phyloP scores from a whole-genome alignment of 2,797 vertebrate genomes.

The Champsocephalus esox region DNA sequence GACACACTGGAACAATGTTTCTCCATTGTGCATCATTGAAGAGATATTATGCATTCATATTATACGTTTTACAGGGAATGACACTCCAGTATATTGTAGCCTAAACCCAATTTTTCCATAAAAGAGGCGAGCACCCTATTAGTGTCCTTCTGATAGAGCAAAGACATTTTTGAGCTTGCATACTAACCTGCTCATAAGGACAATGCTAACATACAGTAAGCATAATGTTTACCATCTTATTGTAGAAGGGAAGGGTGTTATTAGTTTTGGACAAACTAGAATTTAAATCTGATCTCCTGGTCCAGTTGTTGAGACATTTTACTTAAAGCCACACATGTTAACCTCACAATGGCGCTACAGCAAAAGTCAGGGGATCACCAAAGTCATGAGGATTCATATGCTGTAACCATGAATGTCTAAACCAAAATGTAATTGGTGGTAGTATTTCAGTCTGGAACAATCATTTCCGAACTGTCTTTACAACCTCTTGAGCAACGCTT shows the following conservation, averaged over 20 bases:
- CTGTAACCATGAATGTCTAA: not conserved
- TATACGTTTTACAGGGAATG: constrained; percentile 7
- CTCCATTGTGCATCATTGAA: not conserved
- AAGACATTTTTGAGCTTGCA: not conserved
- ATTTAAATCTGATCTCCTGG: not conserved
- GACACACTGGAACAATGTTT: constrained; percentile 4
- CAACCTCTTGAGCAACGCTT: not conserved
- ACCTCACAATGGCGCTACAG: no score
- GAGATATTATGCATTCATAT: constrained; percentile 10
- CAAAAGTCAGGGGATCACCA: not conserved
- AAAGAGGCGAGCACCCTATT: not conserved
- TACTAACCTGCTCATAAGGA: not conserved
- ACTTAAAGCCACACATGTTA: not conserved
- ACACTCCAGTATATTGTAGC: not conserved
- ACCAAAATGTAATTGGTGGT: not conserved
- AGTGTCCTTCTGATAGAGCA: not conserved
- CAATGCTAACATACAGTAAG: not conserved
- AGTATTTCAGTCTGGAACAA: not conserved
- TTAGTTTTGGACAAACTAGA: not conserved
- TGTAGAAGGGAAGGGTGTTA: not conserved
- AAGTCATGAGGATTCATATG: not conserved
- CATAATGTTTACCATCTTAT: not conserved
- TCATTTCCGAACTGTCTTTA: not conserved
- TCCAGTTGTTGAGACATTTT: constrained; percentile 1
- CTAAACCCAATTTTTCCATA: not conserved